Conservation (phyloP, 2,113 vertebrate genomes). For the Pelvicachromis taeniatus region DNA sequence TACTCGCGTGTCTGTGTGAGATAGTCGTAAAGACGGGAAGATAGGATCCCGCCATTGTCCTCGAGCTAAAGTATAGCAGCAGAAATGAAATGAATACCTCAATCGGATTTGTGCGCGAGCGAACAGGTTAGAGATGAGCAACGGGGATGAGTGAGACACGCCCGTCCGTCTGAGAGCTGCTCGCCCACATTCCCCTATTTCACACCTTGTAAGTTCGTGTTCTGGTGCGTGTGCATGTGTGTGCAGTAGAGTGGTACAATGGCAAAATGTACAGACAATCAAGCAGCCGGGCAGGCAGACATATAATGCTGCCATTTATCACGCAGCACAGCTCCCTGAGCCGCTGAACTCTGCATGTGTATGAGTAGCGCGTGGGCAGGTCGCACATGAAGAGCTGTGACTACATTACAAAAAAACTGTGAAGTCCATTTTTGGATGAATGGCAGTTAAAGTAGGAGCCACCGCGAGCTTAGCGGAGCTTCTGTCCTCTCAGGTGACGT, state of each 20-base stretch:
- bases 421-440: conserved; percentile 13
- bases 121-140: neutral
- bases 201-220: neutral
- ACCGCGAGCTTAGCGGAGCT: neutral
- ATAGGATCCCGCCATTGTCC: conserved; percentile 7
- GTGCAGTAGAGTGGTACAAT: neutral
- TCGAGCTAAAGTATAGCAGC: neutral
- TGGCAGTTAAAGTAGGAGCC: neutral
- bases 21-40: neutral
- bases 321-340: neutral
- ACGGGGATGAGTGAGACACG: neutral
- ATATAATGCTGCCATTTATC: conserved; percentile 7
- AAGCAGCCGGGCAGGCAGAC: neutral
- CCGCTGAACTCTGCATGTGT: neutral
- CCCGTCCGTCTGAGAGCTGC: neutral
- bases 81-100: neutral
- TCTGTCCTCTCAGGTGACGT: conserved; percentile 4
- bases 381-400: conserved; percentile 22
- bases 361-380: neutral
- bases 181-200: conserved; percentile 2
- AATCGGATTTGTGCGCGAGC: neutral
- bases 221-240: neutral
- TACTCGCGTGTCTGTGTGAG: neutral
- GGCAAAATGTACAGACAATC: conserved; percentile 11
- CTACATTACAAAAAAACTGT: neutral